Conservation (phyloP, 2,113 vertebrate genomes). For the Tenebrosternarchus preto region DNA sequence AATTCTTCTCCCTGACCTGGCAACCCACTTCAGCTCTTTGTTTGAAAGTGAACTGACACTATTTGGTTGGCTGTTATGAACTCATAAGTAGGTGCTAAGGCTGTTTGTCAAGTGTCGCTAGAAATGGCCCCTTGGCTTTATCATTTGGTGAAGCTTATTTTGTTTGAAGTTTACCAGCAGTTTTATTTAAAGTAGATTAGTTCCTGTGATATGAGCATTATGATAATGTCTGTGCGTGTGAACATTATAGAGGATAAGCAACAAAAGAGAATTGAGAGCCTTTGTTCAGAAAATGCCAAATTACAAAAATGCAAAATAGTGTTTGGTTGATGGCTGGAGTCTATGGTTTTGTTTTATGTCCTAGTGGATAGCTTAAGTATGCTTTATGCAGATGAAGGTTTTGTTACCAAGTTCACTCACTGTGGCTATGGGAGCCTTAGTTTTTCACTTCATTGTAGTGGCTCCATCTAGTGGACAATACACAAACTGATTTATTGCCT, state of each 20-base stretch:
- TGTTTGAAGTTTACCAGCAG: too few species aligned
- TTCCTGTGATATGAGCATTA: neutral
- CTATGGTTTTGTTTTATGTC: neutral
- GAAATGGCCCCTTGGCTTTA: neutral
- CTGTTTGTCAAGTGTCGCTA: neutral
- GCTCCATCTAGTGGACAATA: slow-evolving; percentile 47
- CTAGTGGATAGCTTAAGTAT: neutral
- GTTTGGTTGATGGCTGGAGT: neutral
- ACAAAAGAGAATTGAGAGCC: too few species aligned
- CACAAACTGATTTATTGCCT: neutral
- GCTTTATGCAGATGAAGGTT: neutral
- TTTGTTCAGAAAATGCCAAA: too few species aligned
- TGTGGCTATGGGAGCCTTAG: neutral
- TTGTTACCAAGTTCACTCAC: neutral
- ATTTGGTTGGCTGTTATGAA: neutral
- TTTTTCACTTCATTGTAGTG: neutral
- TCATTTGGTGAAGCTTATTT: neutral
- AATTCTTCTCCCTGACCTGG: neutral
- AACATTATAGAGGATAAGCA: neutral
- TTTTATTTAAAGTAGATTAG: neutral
- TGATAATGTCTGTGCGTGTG: too few species aligned
- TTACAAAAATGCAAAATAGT: too few species aligned
- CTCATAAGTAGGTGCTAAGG: slow-evolving; percentile 26
- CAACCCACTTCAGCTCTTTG: neutral
- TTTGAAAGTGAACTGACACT: neutral